These are phyloP conservation scores for Microctonus hyperodae DNA, from an alignment of 2,888 invertebrate species.

Conservation along the genomic window DNA sequence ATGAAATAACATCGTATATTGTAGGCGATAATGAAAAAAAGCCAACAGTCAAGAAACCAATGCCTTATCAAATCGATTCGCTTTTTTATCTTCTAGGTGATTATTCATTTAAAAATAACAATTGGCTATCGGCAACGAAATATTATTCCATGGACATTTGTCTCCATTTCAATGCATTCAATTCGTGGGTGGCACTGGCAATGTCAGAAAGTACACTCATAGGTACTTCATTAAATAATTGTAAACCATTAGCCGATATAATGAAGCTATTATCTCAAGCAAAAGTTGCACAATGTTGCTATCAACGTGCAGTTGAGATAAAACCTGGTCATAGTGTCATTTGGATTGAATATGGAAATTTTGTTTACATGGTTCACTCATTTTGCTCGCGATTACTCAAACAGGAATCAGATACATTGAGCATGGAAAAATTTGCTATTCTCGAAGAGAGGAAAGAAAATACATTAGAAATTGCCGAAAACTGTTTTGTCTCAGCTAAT, in stretches of 20 bases:
- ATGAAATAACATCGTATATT: slow-evolving; percentile 73
- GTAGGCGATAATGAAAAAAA: slow-evolving; percentile 68
- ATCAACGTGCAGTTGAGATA: slow-evolving; percentile 78
- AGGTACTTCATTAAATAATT: slow-evolving; percentile 81
- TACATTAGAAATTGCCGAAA: slow-evolving; percentile 79
- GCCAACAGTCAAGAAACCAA: slow-evolving; percentile 65
- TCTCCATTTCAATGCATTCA: slow-evolving; percentile 79
- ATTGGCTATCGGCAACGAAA: slow-evolving; percentile 76
- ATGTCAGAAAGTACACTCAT: slow-evolving; percentile 79
- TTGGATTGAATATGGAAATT: slow-evolving; percentile 91
- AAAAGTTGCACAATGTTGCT: slow-evolving; percentile 80
- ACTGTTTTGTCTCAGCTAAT: slow-evolving; percentile 79
- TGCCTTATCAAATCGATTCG: slow-evolving; percentile 72
- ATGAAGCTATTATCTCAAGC: slow-evolving; percentile 72
- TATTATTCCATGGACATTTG: slow-evolving; percentile 86
- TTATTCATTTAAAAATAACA: slow-evolving; percentile 89
- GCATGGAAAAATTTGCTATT: slow-evolving; percentile 76
- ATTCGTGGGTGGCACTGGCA: slow-evolving; percentile 94
- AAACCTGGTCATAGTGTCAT: slow-evolving; percentile 77
- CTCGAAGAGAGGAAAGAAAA: slow-evolving; percentile 80
- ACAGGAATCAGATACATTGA: slow-evolving; percentile 78
- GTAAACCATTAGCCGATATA: slow-evolving; percentile 66
- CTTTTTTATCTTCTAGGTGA: slow-evolving; percentile 93
- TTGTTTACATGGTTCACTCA: slow-evolving; percentile 89
- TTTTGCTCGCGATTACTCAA: slow-evolving; percentile 87